Percentiles rank a stretch among this genome's conserved stretches.
Evolutionary conservation across 2,888 invertebrate genomes (phyloP).

Genomic region (Thereva nobilitata): DNA sequence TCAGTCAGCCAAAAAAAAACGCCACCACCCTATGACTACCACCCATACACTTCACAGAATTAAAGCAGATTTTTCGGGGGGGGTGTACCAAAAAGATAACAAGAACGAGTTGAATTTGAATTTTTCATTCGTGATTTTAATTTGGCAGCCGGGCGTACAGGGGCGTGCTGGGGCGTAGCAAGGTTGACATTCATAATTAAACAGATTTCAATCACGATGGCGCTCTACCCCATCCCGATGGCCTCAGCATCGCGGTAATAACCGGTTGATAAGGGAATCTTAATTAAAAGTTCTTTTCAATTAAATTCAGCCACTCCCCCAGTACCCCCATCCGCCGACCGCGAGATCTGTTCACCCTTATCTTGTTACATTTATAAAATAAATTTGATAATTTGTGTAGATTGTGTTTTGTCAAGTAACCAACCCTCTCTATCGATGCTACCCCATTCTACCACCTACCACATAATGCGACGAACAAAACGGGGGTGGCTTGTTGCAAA

Average conservation of each 20-base stretch:
- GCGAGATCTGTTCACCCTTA: not conserved
- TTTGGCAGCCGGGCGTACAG: too few species aligned
- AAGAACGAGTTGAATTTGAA: too few species aligned
- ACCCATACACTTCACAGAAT: too few species aligned
- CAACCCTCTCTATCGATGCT: not conserved
- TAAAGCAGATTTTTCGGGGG: too few species aligned
- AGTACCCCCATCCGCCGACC: not conserved
- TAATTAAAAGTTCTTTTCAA: slow-evolving; percentile 26
- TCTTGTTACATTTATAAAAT: slow-evolving; percentile 21
- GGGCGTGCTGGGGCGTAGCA: too few species aligned
- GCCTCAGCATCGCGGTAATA: slow-evolving; percentile 12
- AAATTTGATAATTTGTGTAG: slow-evolving; percentile 29
- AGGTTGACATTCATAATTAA: slow-evolving; percentile 13
- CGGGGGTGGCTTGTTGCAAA: too few species aligned
- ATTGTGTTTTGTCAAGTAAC: slow-evolving; percentile 21
- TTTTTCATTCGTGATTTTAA: too few species aligned
- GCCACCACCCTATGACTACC: too few species aligned
- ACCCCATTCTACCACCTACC: not conserved
- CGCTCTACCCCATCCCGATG: too few species aligned
- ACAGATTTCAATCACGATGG: not conserved
- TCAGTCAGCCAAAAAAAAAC: too few species aligned
- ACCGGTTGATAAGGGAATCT: slow-evolving; percentile 19
- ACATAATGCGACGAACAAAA: too few species aligned
- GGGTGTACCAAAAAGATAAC: too few species aligned
- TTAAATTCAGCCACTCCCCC: not conserved